Conservation (phyloP, 2,797 vertebrate species). For the Heterohyrax brucei region DNA sequence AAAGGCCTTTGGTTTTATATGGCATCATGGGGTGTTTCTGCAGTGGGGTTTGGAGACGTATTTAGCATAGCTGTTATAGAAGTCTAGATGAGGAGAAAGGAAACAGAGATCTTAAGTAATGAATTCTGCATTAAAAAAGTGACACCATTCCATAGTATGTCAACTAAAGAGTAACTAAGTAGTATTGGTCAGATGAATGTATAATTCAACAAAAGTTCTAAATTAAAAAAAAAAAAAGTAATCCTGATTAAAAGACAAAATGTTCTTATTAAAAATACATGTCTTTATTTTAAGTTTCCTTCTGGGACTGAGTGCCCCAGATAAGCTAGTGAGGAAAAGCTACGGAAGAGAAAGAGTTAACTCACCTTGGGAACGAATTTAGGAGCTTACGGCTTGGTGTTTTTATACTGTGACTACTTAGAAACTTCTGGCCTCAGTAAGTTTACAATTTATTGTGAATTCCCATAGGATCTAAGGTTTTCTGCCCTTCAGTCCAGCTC, state of each 20-base stretch:
- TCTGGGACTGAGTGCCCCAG: not conserved
- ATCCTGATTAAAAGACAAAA: not conserved
- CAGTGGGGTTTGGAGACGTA: not conserved
- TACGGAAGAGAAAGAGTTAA: not conserved
- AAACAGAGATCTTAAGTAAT: not conserved
- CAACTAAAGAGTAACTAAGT: not conserved
- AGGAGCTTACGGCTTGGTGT: not conserved
- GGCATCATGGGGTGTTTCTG: slow-evolving; percentile 42
- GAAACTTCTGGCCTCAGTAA: not conserved
- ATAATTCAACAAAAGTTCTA: not conserved
- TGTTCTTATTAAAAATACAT: slow-evolving; percentile 21
- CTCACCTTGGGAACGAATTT: slow-evolving; percentile 31
- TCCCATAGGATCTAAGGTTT: not conserved
- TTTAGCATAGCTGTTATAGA: not conserved
- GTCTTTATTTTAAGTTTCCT: slow-evolving; percentile 34
- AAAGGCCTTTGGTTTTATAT: not conserved
- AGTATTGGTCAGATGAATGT: not conserved
- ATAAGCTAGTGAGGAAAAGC: slow-evolving; percentile 45
- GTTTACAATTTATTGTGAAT: slow-evolving; percentile 45
- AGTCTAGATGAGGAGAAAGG: slow-evolving; percentile 28
- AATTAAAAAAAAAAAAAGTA: slow-evolving; percentile 11
- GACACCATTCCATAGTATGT: not conserved
- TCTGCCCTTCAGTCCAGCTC: slow-evolving; percentile 28
- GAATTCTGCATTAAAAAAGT: slow-evolving; percentile 38
- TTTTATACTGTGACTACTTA: slow-evolving; percentile 29